Conservation (phyloP, 2,888 invertebrate species). For the Dicycla oo region DNA sequence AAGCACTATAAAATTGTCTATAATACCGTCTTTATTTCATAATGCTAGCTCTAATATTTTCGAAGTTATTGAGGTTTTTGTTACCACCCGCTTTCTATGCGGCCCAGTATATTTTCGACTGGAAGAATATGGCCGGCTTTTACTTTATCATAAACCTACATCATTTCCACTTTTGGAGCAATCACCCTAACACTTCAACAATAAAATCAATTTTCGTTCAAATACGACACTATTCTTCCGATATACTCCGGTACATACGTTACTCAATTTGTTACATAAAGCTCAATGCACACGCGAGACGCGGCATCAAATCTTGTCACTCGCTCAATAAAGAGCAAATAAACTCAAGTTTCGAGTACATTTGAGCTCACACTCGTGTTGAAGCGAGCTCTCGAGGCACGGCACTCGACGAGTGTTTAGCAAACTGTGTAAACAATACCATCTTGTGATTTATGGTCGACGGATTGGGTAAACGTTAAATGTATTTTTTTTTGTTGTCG, state of each 20-base stretch:
- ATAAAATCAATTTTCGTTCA: conserved; percentile 32
- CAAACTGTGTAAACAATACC: conserved; percentile 82
- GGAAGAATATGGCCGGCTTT: background rate
- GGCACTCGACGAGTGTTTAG: conserved; percentile 81
- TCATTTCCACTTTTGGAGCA: background rate
- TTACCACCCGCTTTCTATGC: no score
- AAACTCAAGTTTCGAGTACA: conserved; percentile 80
- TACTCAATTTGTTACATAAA: conserved; percentile 63
- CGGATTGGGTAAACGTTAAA: conserved; percentile 70
- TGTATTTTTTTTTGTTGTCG: conserved; percentile 61
- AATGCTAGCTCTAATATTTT: no score
- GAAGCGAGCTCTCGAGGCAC: conserved; percentile 73
- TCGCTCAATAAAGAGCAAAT: conserved; percentile 84
- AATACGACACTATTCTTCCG: conserved; percentile 24
- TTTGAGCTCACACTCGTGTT: conserved; percentile 81
- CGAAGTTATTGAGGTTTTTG: background rate
- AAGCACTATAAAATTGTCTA: no score
- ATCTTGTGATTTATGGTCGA: conserved; percentile 74
- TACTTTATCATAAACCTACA: background rate
- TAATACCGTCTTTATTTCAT: no score
- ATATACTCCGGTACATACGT: conserved; percentile 40
- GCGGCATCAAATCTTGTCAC: conserved; percentile 80
- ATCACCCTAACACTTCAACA: conserved; percentile 12
- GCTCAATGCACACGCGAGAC: conserved; percentile 67
- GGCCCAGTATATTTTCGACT: background rate